Evolutionary conservation across 2,797 vertebrate species (phyloP).

Genomic region (Falco berigora): DNA sequence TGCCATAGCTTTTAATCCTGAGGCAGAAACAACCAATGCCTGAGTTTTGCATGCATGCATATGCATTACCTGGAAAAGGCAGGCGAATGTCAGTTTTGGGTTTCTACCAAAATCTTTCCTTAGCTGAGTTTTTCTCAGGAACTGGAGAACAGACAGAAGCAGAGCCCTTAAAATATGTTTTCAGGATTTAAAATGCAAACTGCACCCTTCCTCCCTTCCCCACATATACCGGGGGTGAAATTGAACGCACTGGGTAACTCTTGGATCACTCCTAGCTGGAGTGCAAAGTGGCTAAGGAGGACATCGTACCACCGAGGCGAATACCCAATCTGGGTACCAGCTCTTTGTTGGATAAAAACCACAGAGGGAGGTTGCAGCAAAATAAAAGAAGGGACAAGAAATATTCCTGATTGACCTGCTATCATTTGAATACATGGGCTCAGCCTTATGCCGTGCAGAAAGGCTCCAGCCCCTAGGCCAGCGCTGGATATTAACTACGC

Average conservation of each 20-base stretch:
- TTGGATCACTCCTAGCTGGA: not conserved
- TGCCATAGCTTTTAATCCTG: constrained; percentile 61
- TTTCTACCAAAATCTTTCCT: constrained; percentile 61
- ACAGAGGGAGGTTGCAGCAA: not conserved
- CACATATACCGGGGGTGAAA: not conserved
- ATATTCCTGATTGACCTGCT: not conserved
- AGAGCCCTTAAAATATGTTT: constrained; percentile 49
- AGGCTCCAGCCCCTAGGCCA: not conserved
- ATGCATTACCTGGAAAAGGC: constrained; percentile 68
- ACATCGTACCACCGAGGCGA: not conserved
- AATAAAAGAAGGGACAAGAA: not conserved
- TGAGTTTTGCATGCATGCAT: constrained; percentile 64
- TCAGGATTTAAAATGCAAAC: constrained; percentile 38
- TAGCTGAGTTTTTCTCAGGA: constrained; percentile 57
- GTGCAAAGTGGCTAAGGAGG: not conserved
- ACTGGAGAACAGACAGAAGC: constrained; percentile 55
- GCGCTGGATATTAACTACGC: not conserved
- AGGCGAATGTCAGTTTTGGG: constrained; percentile 62
- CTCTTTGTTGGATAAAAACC: not conserved
- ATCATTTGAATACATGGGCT: not conserved
- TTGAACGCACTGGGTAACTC: rapidly evolving
- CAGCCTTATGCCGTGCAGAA: not conserved
- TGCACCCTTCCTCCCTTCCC: not conserved
- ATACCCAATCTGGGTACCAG: rapidly evolving
- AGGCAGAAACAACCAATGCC: constrained; percentile 60